Percentiles rank a stretch among this genome's conserved stretches.
Conservation (phyloP, 2,113 vertebrate genomes). For the Neodon shergylaensis region DNA sequence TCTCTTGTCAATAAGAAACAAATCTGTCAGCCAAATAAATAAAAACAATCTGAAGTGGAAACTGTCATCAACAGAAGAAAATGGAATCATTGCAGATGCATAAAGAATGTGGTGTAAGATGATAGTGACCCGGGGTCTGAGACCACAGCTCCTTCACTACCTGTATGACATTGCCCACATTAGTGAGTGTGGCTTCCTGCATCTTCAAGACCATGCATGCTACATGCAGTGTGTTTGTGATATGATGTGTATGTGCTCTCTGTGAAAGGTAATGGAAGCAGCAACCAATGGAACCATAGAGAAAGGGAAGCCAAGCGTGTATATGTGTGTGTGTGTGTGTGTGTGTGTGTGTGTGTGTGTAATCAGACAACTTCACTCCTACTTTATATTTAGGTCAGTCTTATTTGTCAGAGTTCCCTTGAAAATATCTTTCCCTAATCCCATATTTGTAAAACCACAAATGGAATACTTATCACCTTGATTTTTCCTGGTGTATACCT, state of each 20-base stretch:
- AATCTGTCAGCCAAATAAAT: slow-evolving; percentile 1
- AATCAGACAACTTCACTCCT: background rate
- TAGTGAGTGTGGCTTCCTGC: background rate
- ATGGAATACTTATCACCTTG: background rate
- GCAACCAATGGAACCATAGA: background rate
- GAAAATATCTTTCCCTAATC: background rate
- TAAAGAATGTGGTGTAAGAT: background rate
- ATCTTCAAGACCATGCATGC: background rate
- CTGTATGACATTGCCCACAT: background rate
- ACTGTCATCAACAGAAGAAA: background rate
- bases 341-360: background rate
- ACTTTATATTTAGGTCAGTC: background rate
- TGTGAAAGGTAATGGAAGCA: background rate
- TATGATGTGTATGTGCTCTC: background rate
- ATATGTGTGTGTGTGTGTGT: background rate
- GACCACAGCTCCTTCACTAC: background rate
- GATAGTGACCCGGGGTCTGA: background rate
- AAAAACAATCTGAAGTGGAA: background rate
- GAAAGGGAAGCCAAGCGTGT: too few relatives aligned
- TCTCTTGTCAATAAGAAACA: slow-evolving; percentile 26
- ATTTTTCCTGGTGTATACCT: background rate
- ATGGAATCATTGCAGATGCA: background rate
- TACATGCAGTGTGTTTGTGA: background rate
- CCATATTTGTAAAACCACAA: background rate
- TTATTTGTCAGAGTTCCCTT: background rate